Conservation (phyloP, 1,140 invertebrate genomes). For the Zaprionus taronus region DNA sequence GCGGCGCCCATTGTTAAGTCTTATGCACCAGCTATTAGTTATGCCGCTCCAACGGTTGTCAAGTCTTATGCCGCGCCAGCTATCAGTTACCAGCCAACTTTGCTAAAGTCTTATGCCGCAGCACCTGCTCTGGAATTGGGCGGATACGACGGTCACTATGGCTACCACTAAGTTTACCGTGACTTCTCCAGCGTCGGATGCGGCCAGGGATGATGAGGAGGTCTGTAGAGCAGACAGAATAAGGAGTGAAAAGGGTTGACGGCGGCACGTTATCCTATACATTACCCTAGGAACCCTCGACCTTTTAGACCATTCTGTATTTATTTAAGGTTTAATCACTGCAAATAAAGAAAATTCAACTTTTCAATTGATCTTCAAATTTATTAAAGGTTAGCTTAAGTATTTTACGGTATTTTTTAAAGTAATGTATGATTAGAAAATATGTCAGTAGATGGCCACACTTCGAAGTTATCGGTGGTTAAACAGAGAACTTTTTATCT, state of each 20-base stretch:
- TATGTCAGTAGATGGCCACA: too few species aligned
- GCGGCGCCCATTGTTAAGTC: slow-evolving; percentile 59
- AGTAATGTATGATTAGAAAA: too few species aligned
- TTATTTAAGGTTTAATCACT: slow-evolving; percentile 68
- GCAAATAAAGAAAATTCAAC: slow-evolving; percentile 69
- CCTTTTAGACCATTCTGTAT: slow-evolving; percentile 57
- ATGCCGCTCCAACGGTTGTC: slow-evolving; percentile 65
- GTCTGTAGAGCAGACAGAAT: background rate
- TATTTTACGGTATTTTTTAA: too few species aligned
- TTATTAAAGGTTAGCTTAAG: too few species aligned
- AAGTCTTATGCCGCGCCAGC: slow-evolving; percentile 66
- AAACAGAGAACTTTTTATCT: too few species aligned
- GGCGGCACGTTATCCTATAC: slow-evolving; percentile 60
- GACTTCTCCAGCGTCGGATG: slow-evolving; percentile 10
- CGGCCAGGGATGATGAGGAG: background rate
- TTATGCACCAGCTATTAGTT: slow-evolving; percentile 66
- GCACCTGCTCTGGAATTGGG: slow-evolving; percentile 60
- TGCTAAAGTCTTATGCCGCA: slow-evolving; percentile 52
- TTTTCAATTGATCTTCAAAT: slow-evolving; percentile 53
- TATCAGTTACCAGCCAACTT: slow-evolving; percentile 50
- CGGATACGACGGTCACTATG: slow-evolving; percentile 65
- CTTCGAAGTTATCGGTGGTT: too few species aligned
- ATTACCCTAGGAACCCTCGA: slow-evolving; percentile 32
- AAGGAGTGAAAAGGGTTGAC: slow-evolving; percentile 37
- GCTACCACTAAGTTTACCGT: slow-evolving; percentile 47